Conservation (phyloP, 2,888 invertebrate species). For the Fragum fragum region DNA sequence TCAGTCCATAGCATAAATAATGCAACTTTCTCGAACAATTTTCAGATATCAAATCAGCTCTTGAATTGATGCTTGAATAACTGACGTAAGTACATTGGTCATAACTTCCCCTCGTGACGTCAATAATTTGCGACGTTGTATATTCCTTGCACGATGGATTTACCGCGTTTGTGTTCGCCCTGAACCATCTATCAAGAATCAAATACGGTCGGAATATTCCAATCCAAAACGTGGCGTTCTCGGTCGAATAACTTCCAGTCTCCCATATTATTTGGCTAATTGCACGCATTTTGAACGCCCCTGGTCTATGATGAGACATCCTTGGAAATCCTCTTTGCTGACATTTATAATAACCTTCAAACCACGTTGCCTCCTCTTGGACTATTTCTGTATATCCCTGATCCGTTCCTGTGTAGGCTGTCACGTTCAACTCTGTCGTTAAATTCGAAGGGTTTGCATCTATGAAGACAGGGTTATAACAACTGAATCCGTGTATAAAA, state of each 20-base stretch:
- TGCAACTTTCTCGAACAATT: constrained; percentile 5
- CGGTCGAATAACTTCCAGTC: not conserved
- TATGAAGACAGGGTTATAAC: not conserved
- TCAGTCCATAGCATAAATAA: not conserved
- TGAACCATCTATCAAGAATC: not conserved
- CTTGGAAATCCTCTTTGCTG: not conserved
- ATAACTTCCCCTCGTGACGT: not conserved
- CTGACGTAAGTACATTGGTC: constrained; percentile 12
- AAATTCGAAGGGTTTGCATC: not conserved
- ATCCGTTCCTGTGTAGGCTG: not conserved
- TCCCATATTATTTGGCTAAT: not conserved
- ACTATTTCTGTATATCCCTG: not conserved
- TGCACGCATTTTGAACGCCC: not conserved
- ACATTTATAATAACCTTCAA: constrained; percentile 20
- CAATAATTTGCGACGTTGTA: not conserved
- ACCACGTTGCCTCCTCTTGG: constrained; percentile 12
- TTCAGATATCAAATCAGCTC: not conserved
- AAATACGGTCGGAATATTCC: constrained; percentile 25
- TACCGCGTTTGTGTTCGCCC: not conserved
- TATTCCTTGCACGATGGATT: constrained; percentile 1
- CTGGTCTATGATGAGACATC: not conserved
- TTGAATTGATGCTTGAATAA: not conserved
- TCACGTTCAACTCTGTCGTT: not conserved
- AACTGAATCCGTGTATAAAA: too few species aligned
- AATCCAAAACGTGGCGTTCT: constrained; percentile 12